These are phyloP conservation scores for Capricornis sumatraensis DNA, from an alignment of 2,113 vertebrate species.

Conservation along the genomic window DNA sequence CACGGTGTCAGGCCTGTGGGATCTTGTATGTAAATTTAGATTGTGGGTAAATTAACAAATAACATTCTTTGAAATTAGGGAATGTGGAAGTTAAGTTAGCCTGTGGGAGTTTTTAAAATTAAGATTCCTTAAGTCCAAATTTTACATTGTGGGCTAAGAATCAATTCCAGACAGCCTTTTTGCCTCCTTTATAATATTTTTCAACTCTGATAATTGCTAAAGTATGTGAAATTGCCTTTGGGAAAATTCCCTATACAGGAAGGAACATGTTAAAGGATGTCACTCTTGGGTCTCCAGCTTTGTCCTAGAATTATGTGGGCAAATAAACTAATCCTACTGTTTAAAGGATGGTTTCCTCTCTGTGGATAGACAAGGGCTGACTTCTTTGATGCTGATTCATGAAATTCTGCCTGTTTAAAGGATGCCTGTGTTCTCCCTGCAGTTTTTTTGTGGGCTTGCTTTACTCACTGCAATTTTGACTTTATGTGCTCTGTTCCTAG, in stretches of 20 bases:
- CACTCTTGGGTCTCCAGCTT: not conserved
- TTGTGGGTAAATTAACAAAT: not conserved
- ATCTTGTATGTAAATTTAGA: not conserved
- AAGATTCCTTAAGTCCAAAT: not conserved
- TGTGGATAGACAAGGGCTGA: not conserved
- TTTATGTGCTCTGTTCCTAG: not conserved
- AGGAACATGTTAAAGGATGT: not conserved
- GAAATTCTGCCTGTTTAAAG: slow-evolving; percentile 23
- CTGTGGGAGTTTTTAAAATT: slow-evolving; percentile 2
- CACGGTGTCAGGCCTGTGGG: not conserved
- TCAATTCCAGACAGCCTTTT: not conserved
- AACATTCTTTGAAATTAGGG: not conserved
- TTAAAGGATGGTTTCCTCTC: slow-evolving; percentile 13
- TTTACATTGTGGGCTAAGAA: not conserved
- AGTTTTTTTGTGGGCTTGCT: not conserved
- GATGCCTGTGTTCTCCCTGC: not conserved
- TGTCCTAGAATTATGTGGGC: slow-evolving; percentile 8
- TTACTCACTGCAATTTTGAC: not conserved
- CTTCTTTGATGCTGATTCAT: slow-evolving; percentile 25
- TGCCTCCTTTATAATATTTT: not conserved
- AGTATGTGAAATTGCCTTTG: slow-evolving; percentile 15
- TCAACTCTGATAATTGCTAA: not conserved
- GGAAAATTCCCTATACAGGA: not conserved
- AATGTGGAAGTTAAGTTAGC: not conserved
- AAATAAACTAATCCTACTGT: slow-evolving; percentile 26